Conservation (phyloP, 2,888 invertebrate genomes). For the Diloba caeruleocephala region DNA sequence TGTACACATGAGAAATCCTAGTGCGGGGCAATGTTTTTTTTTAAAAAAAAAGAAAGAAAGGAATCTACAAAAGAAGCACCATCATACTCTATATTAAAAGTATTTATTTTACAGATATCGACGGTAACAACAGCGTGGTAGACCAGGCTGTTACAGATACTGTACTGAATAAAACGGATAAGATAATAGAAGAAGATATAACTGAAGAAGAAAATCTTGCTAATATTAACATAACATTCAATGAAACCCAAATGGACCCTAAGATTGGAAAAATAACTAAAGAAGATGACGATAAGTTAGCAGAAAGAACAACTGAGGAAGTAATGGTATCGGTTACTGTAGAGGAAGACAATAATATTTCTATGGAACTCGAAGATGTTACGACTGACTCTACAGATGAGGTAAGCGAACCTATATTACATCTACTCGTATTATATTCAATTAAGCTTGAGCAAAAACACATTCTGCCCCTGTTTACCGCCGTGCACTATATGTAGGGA, state of each 20-base stretch:
- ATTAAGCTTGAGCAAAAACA: no score
- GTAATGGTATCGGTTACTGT: background rate
- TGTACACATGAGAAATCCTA: no score
- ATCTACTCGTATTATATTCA: no score
- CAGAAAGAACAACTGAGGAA: background rate
- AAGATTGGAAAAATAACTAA: background rate
- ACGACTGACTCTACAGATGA: constrained; percentile 18
- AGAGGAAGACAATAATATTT: constrained; percentile 1
- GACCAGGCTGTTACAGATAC: constrained; percentile 24
- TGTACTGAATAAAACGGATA: constrained; percentile 5
- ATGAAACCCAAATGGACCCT: constrained; percentile 3
- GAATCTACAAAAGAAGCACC: no score
- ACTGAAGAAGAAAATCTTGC: background rate
- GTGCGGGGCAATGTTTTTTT: no score
- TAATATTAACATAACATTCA: background rate
- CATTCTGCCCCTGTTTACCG: no score
- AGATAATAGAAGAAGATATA: constrained; percentile 1
- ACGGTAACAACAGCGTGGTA: constrained; percentile 69
- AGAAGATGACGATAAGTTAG: background rate
- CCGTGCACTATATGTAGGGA: no score
- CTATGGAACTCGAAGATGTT: constrained; percentile 7
- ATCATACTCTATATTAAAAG: background rate
- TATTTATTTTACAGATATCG: constrained; percentile 70
- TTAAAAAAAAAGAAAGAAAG: no score
- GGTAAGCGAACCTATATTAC: constrained; percentile 18